Conservation (phyloP, 2,888 invertebrate species). For the Gryllus longicercus region DNA sequence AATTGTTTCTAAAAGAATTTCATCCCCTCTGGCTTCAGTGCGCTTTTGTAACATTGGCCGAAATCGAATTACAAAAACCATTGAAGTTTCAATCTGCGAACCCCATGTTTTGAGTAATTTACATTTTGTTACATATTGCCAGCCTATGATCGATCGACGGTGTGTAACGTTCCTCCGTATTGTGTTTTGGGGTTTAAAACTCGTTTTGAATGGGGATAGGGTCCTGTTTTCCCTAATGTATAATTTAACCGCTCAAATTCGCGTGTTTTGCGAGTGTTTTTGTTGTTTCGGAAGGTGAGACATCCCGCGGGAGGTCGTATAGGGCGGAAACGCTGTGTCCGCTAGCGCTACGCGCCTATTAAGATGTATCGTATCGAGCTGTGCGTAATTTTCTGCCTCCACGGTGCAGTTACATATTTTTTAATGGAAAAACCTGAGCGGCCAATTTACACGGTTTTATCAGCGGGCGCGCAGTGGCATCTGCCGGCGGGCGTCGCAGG, state of each 20-base stretch:
- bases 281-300: neutral
- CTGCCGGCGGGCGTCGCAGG: neutral
- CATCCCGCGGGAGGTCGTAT: neutral
- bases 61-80: neutral
- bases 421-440: neutral
- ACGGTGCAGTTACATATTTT: neutral
- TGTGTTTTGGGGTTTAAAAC: neutral
- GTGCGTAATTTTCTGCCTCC: neutral
- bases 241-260: neutral
- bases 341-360: neutral
- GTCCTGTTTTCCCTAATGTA: conserved; percentile 5
- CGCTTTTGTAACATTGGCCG: too few species aligned
- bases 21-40: too few species aligned
- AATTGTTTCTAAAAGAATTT: too few species aligned
- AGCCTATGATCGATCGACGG: neutral
- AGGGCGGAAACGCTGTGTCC: neutral
- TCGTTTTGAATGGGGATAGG: neutral
- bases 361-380: neutral
- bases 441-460: neutral
- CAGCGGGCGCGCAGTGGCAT: neutral
- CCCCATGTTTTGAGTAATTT: neutral
- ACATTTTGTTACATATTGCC: neutral
- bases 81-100: neutral
- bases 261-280: neutral
- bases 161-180: neutral